Evolutionary conservation across 2,888 invertebrate genomes (phyloP).

Genomic region (Melanophora roralis): DNA sequence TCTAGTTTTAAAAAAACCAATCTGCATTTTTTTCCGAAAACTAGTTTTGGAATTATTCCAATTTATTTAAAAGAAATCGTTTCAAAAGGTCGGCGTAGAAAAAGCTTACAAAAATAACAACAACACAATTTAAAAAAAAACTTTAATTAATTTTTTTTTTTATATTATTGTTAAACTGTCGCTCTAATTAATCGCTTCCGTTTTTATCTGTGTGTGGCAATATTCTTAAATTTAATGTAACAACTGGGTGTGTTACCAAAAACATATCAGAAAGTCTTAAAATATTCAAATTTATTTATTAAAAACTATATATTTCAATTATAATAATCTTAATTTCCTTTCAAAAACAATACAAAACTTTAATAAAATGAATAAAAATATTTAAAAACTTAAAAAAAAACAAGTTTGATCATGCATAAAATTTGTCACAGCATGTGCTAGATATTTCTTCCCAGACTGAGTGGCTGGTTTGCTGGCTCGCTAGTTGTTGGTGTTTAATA

Average conservation of each 20-base stretch:
- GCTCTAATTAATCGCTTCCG: background rate
- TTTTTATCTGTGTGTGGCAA: background rate
- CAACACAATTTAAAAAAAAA: no score
- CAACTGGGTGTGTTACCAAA: no score
- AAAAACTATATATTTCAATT: conserved; percentile 50
- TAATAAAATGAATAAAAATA: background rate
- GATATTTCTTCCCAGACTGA: background rate
- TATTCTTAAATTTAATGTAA: background rate
- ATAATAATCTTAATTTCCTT: conserved; percentile 38
- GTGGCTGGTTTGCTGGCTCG: background rate
- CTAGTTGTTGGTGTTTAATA: background rate
- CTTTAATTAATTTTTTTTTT: no score
- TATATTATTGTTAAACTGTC: background rate
- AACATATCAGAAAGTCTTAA: no score
- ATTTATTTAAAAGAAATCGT: no score
- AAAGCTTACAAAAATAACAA: no score
- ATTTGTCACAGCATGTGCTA: conserved; percentile 56
- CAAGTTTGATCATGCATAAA: conserved; percentile 46
- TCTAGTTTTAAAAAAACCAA: no score
- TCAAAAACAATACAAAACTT: background rate
- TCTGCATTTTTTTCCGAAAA: no score
- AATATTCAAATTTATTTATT: conserved; percentile 49
- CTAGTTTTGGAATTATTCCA: no score
- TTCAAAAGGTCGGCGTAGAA: no score
- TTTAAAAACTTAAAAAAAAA: conserved; percentile 23